Conservation (phyloP, 2,113 vertebrate species). For the Uria lomvia region DNA sequence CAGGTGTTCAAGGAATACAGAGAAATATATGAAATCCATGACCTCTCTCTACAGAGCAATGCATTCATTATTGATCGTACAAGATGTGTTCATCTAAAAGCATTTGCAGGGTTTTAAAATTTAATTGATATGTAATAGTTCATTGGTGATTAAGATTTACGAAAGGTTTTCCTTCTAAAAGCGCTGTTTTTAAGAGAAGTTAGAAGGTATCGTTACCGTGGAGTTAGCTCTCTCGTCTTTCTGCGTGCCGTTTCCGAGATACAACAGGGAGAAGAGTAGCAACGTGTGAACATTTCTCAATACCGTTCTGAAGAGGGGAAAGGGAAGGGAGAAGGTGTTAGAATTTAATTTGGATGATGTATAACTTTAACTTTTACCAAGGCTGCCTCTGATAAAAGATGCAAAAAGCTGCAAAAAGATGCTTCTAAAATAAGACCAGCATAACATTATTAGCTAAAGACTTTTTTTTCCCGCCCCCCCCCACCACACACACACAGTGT, state of each 20-base stretch:
- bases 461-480: not conserved
- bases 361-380: not conserved
- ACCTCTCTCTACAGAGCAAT: not conserved
- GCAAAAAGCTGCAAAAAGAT: not conserved
- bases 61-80: not conserved
- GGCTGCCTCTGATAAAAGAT: not conserved
- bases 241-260: not conserved
- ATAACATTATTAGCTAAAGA: constrained; percentile 39
- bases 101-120: not conserved
- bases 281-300: not conserved
- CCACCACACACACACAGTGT: not conserved
- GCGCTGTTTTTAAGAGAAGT: not conserved
- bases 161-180: not conserved
- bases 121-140: not conserved
- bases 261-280: not conserved
- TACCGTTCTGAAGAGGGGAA: not conserved
- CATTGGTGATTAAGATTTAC: not conserved
- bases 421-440: constrained; percentile 20
- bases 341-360: constrained; percentile 4
- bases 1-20: not conserved
- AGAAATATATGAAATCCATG: not conserved
- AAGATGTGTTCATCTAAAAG: not conserved
- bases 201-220: not conserved
- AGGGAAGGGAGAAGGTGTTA: not conserved
- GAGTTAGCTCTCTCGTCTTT: not conserved